phyloP scores from a whole-genome alignment of 92 coral and sea anemone species.

The Epizoanthus rinbou region DNA sequence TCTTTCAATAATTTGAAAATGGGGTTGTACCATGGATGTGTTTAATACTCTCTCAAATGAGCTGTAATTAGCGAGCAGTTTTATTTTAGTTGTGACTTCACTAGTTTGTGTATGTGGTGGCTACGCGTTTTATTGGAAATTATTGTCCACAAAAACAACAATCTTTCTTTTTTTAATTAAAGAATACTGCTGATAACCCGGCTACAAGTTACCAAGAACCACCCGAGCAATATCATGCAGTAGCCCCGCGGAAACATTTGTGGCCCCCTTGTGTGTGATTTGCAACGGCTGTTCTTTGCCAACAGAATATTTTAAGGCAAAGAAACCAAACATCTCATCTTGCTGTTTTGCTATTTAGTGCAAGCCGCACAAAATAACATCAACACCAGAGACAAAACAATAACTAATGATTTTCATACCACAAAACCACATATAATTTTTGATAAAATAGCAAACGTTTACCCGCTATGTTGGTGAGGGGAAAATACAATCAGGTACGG shows the following conservation, averaged over 20 bases:
- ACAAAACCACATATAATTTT: too few relatives aligned
- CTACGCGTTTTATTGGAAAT: not conserved
- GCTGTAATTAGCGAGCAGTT: not conserved
- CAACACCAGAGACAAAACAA: too few relatives aligned
- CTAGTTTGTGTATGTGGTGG: slow-evolving; percentile 11
- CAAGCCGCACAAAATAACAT: too few relatives aligned
- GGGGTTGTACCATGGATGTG: too few relatives aligned
- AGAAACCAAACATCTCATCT: too few relatives aligned
- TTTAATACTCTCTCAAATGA: not conserved
- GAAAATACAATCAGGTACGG: not conserved
- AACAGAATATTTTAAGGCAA: too few relatives aligned
- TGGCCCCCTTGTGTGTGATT: not conserved
- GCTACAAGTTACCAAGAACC: not conserved
- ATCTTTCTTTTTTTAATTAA: not conserved
- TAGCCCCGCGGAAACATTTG: not conserved
- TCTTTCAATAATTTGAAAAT: too few relatives aligned
- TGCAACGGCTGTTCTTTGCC: too few relatives aligned
- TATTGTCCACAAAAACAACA: slow-evolving; percentile 10
- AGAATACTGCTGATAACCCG: not conserved
- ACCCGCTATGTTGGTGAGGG: not conserved
- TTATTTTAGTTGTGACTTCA: not conserved
- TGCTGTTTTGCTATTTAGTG: too few relatives aligned
- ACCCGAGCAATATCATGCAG: not conserved
- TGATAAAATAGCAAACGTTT: too few relatives aligned
- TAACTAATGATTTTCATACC: too few relatives aligned